Percentiles rank a stretch among this genome's conserved stretches.
These are phyloP conservation scores for Lampris megalopsis DNA, from an alignment of 2,113 vertebrate genomes.

Conservation along the genomic window DNA sequence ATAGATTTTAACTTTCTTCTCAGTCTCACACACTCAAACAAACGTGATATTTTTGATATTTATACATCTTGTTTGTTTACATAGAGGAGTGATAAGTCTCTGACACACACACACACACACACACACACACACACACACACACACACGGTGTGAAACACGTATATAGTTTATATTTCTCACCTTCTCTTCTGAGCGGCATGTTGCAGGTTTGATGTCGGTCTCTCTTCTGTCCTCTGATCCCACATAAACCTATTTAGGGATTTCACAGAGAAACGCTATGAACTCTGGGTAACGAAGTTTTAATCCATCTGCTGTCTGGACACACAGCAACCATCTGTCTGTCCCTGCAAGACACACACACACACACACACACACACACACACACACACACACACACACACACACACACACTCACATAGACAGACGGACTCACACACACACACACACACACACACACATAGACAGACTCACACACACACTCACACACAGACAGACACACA, in stretches of 20 bases:
- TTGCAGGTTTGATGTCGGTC: background rate
- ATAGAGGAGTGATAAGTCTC: background rate
- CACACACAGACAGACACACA: too few relatives aligned
- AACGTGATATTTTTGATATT: too few relatives aligned
- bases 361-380: constrained; percentile 4
- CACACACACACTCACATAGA: background rate
- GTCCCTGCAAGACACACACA: background rate
- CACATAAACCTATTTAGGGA: constrained; percentile 27
- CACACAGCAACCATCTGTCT: background rate
- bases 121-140: background rate
- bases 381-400: background rate
- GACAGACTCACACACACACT: background rate
- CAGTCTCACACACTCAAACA: too few relatives aligned
- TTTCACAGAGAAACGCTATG: background rate
- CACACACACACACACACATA: background rate
- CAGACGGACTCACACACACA: background rate
- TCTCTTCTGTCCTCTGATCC: constrained; percentile 7
- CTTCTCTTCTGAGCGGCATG: constrained; percentile 26
- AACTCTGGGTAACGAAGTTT: constrained; percentile 19
- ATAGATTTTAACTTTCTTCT: too few relatives aligned
- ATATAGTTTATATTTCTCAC: constrained; percentile 3
- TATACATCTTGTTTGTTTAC: too few relatives aligned
- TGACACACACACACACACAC: background rate
- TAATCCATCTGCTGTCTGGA: background rate
- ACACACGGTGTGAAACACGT: background rate